These are phyloP conservation scores for Aphidius colemani DNA, from an alignment of 2,888 invertebrate species.

Conservation along the genomic window DNA sequence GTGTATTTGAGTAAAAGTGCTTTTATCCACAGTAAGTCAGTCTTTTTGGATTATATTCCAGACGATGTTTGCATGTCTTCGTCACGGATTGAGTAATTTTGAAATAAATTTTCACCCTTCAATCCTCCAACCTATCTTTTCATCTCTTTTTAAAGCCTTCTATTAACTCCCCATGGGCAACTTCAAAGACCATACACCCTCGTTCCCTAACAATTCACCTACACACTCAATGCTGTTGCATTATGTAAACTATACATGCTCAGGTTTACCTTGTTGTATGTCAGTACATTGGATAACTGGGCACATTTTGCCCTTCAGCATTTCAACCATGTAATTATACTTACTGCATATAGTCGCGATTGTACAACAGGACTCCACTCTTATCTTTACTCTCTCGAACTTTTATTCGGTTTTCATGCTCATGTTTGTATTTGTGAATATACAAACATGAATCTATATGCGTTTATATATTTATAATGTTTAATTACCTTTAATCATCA, in stretches of 20 bases:
- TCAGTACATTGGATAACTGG: conserved; percentile 4
- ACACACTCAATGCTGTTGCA: conserved; percentile 17
- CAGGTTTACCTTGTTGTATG: background rate
- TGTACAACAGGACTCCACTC: too few relatives aligned
- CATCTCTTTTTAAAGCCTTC: too few relatives aligned
- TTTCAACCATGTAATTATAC: conserved; percentile 19
- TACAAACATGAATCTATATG: background rate
- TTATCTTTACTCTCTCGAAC: background rate
- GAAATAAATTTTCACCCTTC: conserved; percentile 19
- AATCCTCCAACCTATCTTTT: too few relatives aligned
- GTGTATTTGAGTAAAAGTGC: too few relatives aligned
- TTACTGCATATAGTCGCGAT: background rate
- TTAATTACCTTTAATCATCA: background rate
- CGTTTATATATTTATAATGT: background rate
- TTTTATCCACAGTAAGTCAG: background rate
- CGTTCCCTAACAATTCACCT: conserved; percentile 23
- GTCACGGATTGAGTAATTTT: conserved; percentile 23
- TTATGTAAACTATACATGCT: conserved; percentile 23
- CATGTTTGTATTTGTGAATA: background rate
- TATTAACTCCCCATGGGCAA: too few relatives aligned
- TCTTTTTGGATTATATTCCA: conserved; percentile 1
- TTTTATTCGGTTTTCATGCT: background rate
- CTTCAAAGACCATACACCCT: background rate
- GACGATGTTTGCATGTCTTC: conserved; percentile 19
- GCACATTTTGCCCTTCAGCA: conserved; percentile 11